Percentiles rank a stretch among this genome's conserved stretches.
These are phyloP conservation scores for Pocillopora meandrina DNA, from an alignment of 92 coral and sea anemone species.

Conservation along the genomic window DNA sequence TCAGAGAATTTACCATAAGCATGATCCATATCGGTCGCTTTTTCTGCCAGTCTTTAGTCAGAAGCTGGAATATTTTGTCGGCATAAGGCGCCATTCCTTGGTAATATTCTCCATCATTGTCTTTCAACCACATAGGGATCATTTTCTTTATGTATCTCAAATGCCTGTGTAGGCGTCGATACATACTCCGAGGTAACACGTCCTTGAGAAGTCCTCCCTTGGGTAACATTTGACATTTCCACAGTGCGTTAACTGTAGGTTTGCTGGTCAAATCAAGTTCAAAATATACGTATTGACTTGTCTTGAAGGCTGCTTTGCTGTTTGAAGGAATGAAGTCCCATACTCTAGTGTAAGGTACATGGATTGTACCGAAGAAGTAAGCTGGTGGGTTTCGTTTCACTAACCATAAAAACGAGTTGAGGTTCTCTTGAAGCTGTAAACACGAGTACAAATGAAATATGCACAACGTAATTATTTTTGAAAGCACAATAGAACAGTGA, in stretches of 20 bases:
- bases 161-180: constrained; percentile 77
- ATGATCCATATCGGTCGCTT: constrained; percentile 98
- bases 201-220: constrained; percentile 63
- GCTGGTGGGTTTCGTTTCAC: constrained; percentile 89
- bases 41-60: constrained; percentile 88
- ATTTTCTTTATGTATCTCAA: constrained; percentile 78
- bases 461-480: constrained; percentile 57
- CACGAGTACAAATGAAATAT: constrained; percentile 57
- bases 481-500: constrained; percentile 54
- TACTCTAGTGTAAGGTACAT: constrained; percentile 95
- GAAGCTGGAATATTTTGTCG: constrained; percentile 67
- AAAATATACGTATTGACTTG: constrained; percentile 87
- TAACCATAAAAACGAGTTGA: constrained; percentile 93
- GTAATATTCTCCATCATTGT: constrained; percentile 41
- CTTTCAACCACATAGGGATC: constrained; percentile 82
- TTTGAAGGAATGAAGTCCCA: constrained; percentile 96
- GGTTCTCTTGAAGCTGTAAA: constrained; percentile 78
- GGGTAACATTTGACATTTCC: constrained; percentile 93
- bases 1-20: constrained; percentile 91
- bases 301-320: constrained; percentile 89
- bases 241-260: constrained; percentile 71
- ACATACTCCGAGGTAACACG: constrained; percentile 76
- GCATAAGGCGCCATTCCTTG: constrained; percentile 70
- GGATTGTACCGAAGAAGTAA: constrained; percentile 95
- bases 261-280: constrained; percentile 90